Evolutionary conservation across 1,140 invertebrate species (phyloP).

Genomic region (Habropoda laboriosa): DNA sequence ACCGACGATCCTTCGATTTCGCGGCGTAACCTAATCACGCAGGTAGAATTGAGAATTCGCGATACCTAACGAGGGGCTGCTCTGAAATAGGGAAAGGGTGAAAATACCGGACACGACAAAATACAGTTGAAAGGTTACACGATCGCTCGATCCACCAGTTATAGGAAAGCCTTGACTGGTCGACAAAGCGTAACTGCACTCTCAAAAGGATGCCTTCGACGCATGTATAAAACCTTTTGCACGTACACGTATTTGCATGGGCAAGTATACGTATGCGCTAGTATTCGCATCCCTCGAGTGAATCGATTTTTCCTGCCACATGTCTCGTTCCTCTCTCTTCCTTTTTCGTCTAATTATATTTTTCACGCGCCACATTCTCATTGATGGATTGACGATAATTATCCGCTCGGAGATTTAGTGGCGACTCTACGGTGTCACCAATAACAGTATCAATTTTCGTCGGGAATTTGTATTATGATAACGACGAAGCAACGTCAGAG

Average conservation of each 20-base stretch:
- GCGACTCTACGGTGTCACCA: no score
- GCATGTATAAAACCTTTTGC: neutral
- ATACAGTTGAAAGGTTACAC: constrained; percentile 55
- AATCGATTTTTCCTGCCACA: neutral
- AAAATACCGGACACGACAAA: constrained; percentile 38
- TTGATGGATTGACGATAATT: neutral
- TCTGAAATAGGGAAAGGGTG: constrained; percentile 12
- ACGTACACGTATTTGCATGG: neutral
- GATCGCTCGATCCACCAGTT: constrained; percentile 45
- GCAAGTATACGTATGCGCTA: neutral
- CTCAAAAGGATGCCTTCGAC: constrained; percentile 56
- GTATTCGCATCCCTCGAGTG: neutral
- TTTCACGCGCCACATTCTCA: neutral
- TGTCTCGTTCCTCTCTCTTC: neutral
- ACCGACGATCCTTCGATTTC: constrained; percentile 38
- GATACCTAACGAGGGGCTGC: neutral
- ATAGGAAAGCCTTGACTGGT: constrained; percentile 48
- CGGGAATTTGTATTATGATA: no score
- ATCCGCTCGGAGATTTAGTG: neutral
- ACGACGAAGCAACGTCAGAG: no score
- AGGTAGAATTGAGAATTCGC: constrained; percentile 23
- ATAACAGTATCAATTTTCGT: no score
- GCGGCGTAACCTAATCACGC: constrained; percentile 56
- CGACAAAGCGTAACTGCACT: constrained; percentile 62
- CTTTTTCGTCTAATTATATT: constrained; percentile 11